Evolutionary conservation across 2,888 invertebrate species (phyloP), one percentile per base, ranked within the genome.

Genomic region (Apodemia hepburni): DNA sequence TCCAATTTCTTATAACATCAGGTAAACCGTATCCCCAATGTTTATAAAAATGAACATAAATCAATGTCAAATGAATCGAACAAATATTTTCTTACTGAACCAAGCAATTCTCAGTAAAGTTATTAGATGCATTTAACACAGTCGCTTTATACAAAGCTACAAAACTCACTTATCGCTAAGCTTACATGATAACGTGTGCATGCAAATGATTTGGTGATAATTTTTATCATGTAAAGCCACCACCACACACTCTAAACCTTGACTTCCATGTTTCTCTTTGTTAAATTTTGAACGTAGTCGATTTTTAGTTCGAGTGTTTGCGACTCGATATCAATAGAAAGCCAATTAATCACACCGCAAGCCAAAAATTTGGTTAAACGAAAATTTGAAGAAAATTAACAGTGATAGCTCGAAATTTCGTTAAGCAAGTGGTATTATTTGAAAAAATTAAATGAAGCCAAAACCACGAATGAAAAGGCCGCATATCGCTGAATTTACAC

Each of bases 201-300:
- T 90, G 90, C 89, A 90, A 81, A 90, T 90, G 87, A 87, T 82
- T 81, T 77, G 79, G 87, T 86, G 87, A 85, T 67, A 78, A 75
- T 73, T 72, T 42, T 78, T 75, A 75, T 83, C 80, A 77, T 80
- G 78, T 84, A 81, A 87, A 89, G 88, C 89, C 89, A 89, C 88
- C 90, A 91, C 90, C 90, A 91, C 90, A 91, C 90, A 91, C 90
- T 91, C 90, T 88, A 85, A 85, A 91, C 89, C 90, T 84, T 82
- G 73, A 86, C 89, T 89, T 90, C 89, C 89, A 82, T 84, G 75
- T 81, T 81, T 76, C 78, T 81, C 81, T 81, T 80, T 78, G 87
- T 89, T 90, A 90, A 90, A 90, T 90, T 91, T 91, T 84, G 89
- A 87, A 75, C 84, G 76, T 33, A 75, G 76, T 81, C 81, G 79